Conservation (phyloP, 1,140 invertebrate species). For the Coenobita brevimanus region DNA sequence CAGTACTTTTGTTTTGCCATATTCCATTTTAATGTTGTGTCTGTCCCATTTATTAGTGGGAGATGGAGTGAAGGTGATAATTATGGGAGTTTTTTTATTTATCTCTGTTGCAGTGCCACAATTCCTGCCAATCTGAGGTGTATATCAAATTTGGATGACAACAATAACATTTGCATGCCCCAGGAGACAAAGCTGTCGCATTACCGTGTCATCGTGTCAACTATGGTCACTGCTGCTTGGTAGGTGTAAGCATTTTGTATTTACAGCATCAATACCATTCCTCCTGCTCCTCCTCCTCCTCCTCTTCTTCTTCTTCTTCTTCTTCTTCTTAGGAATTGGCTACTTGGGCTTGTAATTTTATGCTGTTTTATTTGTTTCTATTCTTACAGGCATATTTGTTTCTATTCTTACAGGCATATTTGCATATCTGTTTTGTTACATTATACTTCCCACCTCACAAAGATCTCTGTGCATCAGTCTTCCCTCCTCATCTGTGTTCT, state of each 20-base stretch:
- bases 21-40: no score
- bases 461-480: no score
- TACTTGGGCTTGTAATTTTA: neutral
- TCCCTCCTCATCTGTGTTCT: neutral
- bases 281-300: neutral
- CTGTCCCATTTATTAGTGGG: no score
- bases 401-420: no score
- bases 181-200: neutral
- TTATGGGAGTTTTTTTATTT: no score
- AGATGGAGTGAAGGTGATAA: no score
- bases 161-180: neutral
- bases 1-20: no score
- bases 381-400: no score
- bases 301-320: neutral
- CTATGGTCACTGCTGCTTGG: conserved; percentile 47
- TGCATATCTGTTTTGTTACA: no score
- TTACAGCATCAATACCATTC: neutral
- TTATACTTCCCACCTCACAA: no score
- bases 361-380: neutral
- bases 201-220: conserved; percentile 32
- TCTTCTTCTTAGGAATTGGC: neutral
- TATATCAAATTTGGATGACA: conserved; percentile 8
- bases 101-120: neutral
- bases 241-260: no score
- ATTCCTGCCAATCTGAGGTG: conserved; percentile 4